Evolutionary conservation across 1,140 invertebrate genomes (phyloP), one percentile per base, ranked within the genome.

Genomic region (Lethocerus indicus): DNA sequence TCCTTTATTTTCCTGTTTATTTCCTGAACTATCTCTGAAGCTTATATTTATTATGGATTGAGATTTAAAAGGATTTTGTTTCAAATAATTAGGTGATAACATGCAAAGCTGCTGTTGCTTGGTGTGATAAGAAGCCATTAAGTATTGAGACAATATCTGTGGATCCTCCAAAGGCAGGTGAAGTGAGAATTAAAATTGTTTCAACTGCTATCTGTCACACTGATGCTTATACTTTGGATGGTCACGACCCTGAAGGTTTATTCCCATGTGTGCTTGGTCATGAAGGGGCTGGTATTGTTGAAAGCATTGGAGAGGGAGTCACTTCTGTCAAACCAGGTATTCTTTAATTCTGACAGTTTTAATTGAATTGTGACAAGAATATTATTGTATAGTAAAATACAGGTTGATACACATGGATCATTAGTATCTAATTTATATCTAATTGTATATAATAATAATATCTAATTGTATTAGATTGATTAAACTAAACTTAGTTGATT

Each of bases 201-300:
- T 75, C 81, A 23, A 87, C 87, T 48, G 93, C 89, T 37, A 80
- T 98, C n/a, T 98, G 95, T 63, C 95, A 98, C 61, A 98, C 95
- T 0, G 95, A 98, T 71, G 80, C 87, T 3, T 96, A 95, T 60
- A 97, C 93, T 16, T 65, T 95, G 16, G 79, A 80, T 57, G 94
- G 95, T 13, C 72, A 79, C 54, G 94, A 98, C 68, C 81, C 92
- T 0, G 94, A 98, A 69, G 94, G 93, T 13, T 66, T 81, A 14
- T 98, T 98, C 63, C 95, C 95, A 1, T 81, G 84, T 28, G 71
- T 98, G 56, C 71, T 98, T 35, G 92, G 91, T 1, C 91, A 96
- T 60, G 92, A 96, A 70, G 93, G 92, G 16, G 86, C 78, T 53
- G 94, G 93, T 21, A 79, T 97, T 59, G 93, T 98, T 13, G 94